Evolutionary conservation across 2,797 vertebrate species (phyloP).

Genomic region (Tamandua tetradactyla): DNA sequence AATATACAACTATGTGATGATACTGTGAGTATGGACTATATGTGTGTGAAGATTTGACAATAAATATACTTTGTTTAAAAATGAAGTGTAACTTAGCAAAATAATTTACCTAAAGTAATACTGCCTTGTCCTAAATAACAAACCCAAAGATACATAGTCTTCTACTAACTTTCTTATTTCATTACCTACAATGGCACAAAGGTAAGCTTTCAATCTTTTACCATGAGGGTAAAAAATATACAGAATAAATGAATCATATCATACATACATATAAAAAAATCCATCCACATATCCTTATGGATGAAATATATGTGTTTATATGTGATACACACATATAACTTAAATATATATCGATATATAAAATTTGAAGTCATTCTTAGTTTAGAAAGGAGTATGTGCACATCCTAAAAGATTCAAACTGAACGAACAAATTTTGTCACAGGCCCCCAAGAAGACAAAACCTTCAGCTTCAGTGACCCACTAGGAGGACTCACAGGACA

Average conservation of each 20-base stretch:
- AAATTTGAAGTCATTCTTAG: neutral
- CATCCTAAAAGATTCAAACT: slow-evolving; percentile 8
- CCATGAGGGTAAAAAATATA: neutral
- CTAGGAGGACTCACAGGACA: neutral
- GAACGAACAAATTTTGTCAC: neutral
- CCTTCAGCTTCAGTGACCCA: no score
- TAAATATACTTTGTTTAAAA: no score
- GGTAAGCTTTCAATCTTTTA: neutral
- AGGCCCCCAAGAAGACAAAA: neutral
- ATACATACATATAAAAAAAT: neutral
- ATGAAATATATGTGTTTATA: neutral
- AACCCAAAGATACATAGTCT: neutral
- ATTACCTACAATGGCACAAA: neutral
- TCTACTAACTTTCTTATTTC: neutral
- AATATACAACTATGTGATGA: no score
- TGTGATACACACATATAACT: neutral
- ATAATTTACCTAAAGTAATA: slow-evolving; percentile 28
- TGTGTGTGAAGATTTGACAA: no score
- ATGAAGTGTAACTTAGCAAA: neutral
- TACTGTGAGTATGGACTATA: no score
- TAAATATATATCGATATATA: neutral
- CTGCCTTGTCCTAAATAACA: slow-evolving; percentile 30
- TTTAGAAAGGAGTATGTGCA: neutral
- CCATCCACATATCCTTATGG: neutral
- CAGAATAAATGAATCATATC: neutral